Percentiles rank a stretch among this genome's conserved stretches.
Conservation (phyloP, 1,140 invertebrate genomes). For the Drosophila nigromelanica region DNA sequence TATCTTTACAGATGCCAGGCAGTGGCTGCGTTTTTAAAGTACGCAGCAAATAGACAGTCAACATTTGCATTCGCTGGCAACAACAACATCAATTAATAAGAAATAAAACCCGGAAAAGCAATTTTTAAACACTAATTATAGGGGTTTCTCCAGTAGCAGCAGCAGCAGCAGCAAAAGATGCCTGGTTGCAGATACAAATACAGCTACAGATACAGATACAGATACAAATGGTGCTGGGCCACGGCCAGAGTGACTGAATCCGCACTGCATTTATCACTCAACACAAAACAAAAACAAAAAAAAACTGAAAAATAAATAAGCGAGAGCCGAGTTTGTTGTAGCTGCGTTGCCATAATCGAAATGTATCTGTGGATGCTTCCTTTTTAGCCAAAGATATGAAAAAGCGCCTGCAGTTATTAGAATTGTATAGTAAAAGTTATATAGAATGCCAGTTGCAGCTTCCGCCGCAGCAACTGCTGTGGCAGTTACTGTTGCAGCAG, state of each 20-base stretch:
- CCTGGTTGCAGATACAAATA: slow-evolving; percentile 5
- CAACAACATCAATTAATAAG: slow-evolving; percentile 47
- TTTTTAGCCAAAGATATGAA: slow-evolving; percentile 27
- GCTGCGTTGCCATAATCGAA: slow-evolving; percentile 20
- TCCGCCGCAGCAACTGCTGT: slow-evolving; percentile 27
- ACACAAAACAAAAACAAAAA: slow-evolving; percentile 2
- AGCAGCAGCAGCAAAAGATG: slow-evolving; percentile 17
- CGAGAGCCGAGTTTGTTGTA: slow-evolving; percentile 22
- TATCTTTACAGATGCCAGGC: background rate
- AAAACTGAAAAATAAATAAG: background rate
- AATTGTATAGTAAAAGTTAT: slow-evolving; percentile 36
- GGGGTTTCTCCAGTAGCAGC: slow-evolving; percentile 20
- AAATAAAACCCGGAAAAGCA: slow-evolving; percentile 54
- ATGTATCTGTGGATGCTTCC: slow-evolving; percentile 25
- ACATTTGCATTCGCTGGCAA: slow-evolving; percentile 17
- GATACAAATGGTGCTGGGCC: slow-evolving; percentile 14
- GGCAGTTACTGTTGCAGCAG: slow-evolving; percentile 18
- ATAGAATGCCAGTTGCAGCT: slow-evolving; percentile 32
- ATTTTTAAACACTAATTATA: slow-evolving; percentile 51
- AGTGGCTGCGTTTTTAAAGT: background rate
- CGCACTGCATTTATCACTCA: slow-evolving; percentile 46
- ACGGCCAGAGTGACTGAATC: slow-evolving; percentile 5
- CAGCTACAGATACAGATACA: slow-evolving; percentile 18
- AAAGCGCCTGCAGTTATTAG: slow-evolving; percentile 43
- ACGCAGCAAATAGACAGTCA: slow-evolving; percentile 12